A percentile compares a stretch with the other conserved stretches of the same genome.
Conservation (phyloP, 2,888 invertebrate species). For the Fissipunctia ypsillon region DNA sequence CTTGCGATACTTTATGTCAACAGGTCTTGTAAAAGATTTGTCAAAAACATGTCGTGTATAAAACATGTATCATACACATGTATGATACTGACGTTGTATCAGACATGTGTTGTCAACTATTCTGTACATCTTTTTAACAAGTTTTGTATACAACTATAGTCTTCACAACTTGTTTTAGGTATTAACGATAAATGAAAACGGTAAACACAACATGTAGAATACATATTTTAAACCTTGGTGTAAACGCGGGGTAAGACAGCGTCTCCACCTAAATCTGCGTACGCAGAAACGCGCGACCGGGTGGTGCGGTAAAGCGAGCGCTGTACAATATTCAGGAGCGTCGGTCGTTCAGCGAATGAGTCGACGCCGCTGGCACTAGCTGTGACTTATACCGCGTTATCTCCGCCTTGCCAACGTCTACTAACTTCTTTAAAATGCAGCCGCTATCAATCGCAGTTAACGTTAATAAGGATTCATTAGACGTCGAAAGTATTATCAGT, state of each 20-base stretch:
- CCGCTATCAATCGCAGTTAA: slow-evolving; percentile 27
- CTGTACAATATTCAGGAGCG: slow-evolving; percentile 61
- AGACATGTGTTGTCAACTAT: too few relatives aligned
- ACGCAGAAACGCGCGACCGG: neutral
- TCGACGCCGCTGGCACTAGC: slow-evolving; percentile 27
- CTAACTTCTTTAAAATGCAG: slow-evolving; percentile 14
- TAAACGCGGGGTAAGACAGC: neutral
- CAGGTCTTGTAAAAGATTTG: neutral
- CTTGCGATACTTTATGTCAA: neutral
- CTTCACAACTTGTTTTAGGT: neutral
- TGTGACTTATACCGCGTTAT: slow-evolving; percentile 40
- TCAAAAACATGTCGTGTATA: neutral
- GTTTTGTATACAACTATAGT: neutral
- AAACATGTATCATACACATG: neutral
- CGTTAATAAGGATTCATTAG: neutral
- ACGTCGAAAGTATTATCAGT: neutral
- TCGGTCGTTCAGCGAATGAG: slow-evolving; percentile 36
- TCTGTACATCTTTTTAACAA: neutral
- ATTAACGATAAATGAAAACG: neutral
- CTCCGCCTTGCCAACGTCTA: slow-evolving; percentile 22
- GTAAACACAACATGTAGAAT: neutral
- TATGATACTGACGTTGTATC: neutral
- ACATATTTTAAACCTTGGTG: neutral
- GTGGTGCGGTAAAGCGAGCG: slow-evolving; percentile 21
- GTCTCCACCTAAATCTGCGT: neutral